Base-by-base conservation (phyloP, 1,140 invertebrate species). In the Drosophila sechellia region DNA sequence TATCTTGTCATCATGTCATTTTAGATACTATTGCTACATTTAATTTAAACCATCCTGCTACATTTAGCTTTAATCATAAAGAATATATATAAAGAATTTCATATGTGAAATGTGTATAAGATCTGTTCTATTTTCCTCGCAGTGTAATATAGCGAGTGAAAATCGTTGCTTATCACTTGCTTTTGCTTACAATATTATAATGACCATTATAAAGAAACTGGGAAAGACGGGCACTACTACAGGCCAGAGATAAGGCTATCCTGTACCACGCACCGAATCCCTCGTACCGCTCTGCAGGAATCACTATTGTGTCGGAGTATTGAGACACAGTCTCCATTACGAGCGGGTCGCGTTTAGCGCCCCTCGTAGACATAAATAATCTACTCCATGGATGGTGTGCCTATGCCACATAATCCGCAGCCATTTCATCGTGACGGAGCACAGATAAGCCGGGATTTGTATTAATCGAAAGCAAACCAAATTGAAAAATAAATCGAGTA, bases 361-460 rank as follows among this genome's bases (percentile, higher is more conserved):
- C 31, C 37, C 35, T 37, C 25, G 10, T 56, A 45, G 55, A 68
- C 79, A 81, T 74, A 83, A 81, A 81, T 81, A 78, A 78, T 73
- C 27, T 31, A 55, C 13, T 31, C 31, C 8, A 71, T 40, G 48
- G 17, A 22, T 55, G 43, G 43, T 22, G 58, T 20, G 39, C 27
- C 45, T 61, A 55, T 58, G 11, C 50, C 40, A 75, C 40, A 75
- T 58, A 79, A 65, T 83, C 63, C 57, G 52, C 37, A 52, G 76
- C 40, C 63, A 73, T 75, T 78, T 83, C 79, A 83, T 84, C 59
- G 48, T 65, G 75, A 83, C 79, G 61, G 49, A 49, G 63, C 58
- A 53, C 20, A 64, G 79, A 81, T 69, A 68, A 69, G 58, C 50
- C 35, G 40, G 69, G 25, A 46, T 45, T 56, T 54, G 42, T 57